phyloP scores from a whole-genome alignment of 2,888 invertebrate species.

The Drosophila nigritarsus region DNA sequence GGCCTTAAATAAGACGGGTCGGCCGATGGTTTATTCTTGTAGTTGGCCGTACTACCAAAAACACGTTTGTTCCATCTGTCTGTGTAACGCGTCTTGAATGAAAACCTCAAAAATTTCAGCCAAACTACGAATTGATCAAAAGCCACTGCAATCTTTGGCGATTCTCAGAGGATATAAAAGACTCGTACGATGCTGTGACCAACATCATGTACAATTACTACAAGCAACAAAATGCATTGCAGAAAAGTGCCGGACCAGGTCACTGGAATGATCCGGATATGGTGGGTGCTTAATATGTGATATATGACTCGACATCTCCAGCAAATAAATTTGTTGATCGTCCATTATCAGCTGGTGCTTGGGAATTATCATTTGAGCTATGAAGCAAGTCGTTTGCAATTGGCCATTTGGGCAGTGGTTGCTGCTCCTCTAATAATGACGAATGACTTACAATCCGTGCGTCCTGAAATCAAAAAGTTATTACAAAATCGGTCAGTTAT shows the following conservation, averaged over 20 bases:
- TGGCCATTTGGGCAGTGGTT: conserved; percentile 91
- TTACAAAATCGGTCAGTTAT: conserved; percentile 87
- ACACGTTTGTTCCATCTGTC: conserved; percentile 51
- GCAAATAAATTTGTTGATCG: neutral
- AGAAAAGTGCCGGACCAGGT: conserved; percentile 88
- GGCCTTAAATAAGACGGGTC: conserved; percentile 89
- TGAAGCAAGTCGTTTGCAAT: conserved; percentile 89
- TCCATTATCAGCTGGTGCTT: conserved; percentile 85
- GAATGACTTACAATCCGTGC: conserved; percentile 87
- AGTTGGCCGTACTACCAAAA: conserved; percentile 92
- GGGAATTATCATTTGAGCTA: conserved; percentile 88
- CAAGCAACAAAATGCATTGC: conserved; percentile 86
- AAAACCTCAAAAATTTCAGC: conserved; percentile 70
- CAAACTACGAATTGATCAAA: conserved; percentile 86
- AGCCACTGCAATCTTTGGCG: conserved; percentile 89
- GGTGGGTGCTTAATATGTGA: conserved; percentile 64
- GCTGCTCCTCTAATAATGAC: conserved; percentile 91
- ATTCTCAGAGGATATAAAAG: conserved; percentile 88
- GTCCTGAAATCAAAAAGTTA: conserved; percentile 87
- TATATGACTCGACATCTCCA: neutral
- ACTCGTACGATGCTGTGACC: conserved; percentile 86
- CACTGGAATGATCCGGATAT: conserved; percentile 91
- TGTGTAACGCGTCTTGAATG: neutral
- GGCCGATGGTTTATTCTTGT: conserved; percentile 91
- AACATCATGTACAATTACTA: conserved; percentile 87